Evolutionary conservation across 2,888 invertebrate species (phyloP).

Genomic region (Tenthredo notha): DNA sequence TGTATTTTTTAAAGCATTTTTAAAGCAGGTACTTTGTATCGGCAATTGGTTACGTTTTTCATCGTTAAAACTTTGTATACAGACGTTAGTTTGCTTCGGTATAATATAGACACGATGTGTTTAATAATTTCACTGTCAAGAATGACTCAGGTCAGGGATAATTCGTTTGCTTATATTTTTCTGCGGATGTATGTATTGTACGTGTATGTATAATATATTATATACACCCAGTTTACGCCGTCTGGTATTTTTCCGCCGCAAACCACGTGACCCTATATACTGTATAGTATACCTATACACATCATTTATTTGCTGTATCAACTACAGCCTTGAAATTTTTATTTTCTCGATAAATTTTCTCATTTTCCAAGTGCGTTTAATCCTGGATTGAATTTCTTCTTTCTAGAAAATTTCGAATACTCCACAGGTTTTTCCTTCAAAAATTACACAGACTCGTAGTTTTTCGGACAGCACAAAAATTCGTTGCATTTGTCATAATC

Average conservation of each 20-base stretch:
- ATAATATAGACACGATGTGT: background rate
- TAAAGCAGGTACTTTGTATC: background rate
- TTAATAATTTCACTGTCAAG: background rate
- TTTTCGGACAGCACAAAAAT: no score
- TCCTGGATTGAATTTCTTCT: no score
- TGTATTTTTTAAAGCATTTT: background rate
- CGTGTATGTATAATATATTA: background rate
- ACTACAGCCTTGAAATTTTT: background rate
- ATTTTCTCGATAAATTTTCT: background rate
- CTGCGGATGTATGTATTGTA: background rate
- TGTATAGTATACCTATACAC: no score
- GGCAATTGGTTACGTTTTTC: background rate
- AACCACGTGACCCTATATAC: background rate
- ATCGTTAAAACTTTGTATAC: background rate
- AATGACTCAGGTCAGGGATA: background rate
- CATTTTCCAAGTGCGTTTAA: background rate
- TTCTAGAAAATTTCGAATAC: no score
- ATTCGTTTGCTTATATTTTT: background rate
- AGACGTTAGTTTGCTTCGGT: background rate
- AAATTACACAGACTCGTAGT: no score
- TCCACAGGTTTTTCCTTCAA: no score
- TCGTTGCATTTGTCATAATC: no score
- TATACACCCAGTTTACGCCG: background rate
- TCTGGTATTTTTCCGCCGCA: background rate
- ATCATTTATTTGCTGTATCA: background rate